phyloP scores from a whole-genome alignment of 2,888 invertebrate genomes.

The Aspidiotus destructor region DNA sequence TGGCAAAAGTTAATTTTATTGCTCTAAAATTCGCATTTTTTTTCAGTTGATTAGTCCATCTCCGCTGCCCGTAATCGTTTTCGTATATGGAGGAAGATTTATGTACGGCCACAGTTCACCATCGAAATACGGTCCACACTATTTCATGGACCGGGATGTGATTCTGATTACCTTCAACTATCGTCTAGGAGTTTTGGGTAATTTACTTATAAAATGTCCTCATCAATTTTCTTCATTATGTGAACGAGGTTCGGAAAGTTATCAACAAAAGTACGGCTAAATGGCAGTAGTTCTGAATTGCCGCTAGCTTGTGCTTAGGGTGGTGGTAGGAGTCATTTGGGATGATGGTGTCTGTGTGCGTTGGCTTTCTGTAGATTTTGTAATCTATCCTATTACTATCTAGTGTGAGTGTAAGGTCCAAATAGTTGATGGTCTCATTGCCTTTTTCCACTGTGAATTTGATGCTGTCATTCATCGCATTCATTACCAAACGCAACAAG shows the following conservation, averaged over 20 bases:
- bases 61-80: conserved; percentile 42
- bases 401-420: too few relatives aligned
- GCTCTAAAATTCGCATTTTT: neutral
- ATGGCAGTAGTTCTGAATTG: neutral
- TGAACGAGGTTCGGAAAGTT: too few relatives aligned
- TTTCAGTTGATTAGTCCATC: neutral
- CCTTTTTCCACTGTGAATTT: too few relatives aligned
- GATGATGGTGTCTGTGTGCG: conserved; percentile 36
- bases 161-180: conserved; percentile 42
- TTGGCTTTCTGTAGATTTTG: conserved; percentile 50
- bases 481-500: too few relatives aligned
- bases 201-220: neutral
- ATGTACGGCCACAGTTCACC: conserved; percentile 50
- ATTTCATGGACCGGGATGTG: conserved; percentile 53
- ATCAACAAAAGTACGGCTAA: too few relatives aligned
- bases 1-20: neutral
- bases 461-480: too few relatives aligned
- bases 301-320: neutral
- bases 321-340: too few relatives aligned
- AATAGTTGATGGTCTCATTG: too few relatives aligned
- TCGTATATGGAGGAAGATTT: conserved; percentile 46
- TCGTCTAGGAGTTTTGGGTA: conserved; percentile 39
- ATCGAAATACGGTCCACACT: conserved; percentile 47
- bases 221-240: too few relatives aligned
- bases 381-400: conserved; percentile 43